Evolutionary conservation across 2,113 vertebrate genomes (phyloP).

Genomic region (Gorsachius goisagi): DNA sequence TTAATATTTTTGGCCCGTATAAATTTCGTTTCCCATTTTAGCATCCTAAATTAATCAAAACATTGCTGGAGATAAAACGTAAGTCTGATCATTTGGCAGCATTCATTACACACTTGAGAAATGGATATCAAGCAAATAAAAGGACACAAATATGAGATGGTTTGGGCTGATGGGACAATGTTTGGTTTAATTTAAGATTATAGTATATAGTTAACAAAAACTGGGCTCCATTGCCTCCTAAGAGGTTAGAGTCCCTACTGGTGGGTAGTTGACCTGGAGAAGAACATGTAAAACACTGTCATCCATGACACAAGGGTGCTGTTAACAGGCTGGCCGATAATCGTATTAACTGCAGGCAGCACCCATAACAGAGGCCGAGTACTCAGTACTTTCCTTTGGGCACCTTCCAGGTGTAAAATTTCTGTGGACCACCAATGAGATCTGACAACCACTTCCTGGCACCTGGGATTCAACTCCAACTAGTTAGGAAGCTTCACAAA

Average conservation of each 20-base stretch:
- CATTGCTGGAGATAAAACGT: slow-evolving; percentile 29
- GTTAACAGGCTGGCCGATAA: background rate
- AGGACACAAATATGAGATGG: background rate
- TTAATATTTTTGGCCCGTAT: slow-evolving; percentile 50
- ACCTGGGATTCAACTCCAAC: background rate
- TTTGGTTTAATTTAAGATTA: background rate
- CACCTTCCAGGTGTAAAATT: background rate
- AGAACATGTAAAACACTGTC: background rate
- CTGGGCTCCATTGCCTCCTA: background rate
- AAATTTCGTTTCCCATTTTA: slow-evolving; percentile 63
- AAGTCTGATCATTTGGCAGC: slow-evolving; percentile 52
- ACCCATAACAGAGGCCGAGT: background rate
- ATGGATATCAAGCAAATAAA: slow-evolving; percentile 10
- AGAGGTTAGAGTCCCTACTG: background rate
- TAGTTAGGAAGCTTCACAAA: background rate
- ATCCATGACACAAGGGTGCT: background rate
- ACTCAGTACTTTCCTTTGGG: background rate
- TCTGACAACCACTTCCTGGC: background rate
- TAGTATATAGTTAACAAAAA: background rate
- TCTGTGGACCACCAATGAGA: background rate
- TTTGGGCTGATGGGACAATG: background rate
- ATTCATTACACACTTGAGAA: slow-evolving; percentile 45
- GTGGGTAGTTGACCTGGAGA: background rate
- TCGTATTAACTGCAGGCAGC: background rate
- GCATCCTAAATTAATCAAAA: slow-evolving; percentile 64